Evolutionary conservation across 2,797 vertebrate genomes (phyloP), one percentile per base, ranked within the genome.

Genomic region (Acanthiza pusilla): DNA sequence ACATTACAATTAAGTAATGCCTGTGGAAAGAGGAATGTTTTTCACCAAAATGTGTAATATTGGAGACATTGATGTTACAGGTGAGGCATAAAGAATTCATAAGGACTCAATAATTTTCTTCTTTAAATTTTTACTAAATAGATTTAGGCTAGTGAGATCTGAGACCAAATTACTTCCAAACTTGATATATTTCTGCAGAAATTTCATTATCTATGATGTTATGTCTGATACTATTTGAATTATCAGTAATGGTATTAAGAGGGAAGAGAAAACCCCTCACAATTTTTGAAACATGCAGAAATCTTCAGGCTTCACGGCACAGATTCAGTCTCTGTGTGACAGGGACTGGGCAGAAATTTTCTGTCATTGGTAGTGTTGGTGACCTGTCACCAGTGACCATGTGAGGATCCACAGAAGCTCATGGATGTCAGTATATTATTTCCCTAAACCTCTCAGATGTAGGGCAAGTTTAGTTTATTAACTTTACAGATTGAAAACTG

Each of bases 191-290:
- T 66, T 32, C 18, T 73, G 29, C 36, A 47, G n/a, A 54, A 72
- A 23, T 34, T 43, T 65, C 22, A 43, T 34, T 61, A 29, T 60
- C 34, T 77, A 1, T 54, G 8, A 10, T 80, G 38, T 55, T 60
- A 6, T 22, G 9, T 71, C 32, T 53, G 36, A 48, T 60, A 42
- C 15, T 61, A 50, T 55, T 7, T 54, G 34, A 47, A 38, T 85
- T 10, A 27, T 32, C 26, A 29, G 22, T 62, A 40, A 47, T 8
- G 4, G 7, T 71, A 19, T 61, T 54, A n/a, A 55, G 55, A 18
- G 23, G 8, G 11, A 1, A 2, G 9, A 2, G 30, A 11, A 38
- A 45, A 6, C 1, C 42, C 42, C 9, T 29, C 18, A 50, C 5
- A 23, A 14, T 11, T 57, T 89, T 40, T 53, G 54, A 70, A 85